Conservation (phyloP, 2,888 invertebrate genomes). For the Gymnosoma rotundatum region DNA sequence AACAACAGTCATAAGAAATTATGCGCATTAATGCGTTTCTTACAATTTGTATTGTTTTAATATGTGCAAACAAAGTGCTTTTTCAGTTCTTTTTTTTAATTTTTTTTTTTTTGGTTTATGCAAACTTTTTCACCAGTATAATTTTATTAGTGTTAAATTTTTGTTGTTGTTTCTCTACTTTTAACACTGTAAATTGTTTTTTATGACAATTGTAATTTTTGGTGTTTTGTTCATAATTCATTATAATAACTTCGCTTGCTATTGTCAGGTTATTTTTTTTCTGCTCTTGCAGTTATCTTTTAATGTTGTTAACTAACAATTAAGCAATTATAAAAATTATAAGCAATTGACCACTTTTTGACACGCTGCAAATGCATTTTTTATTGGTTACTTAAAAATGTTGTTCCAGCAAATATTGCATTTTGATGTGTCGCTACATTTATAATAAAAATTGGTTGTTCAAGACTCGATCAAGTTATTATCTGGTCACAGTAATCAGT, state of each 20-base stretch:
- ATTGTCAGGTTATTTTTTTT: conserved; percentile 5
- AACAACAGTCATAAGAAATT: conserved; percentile 43
- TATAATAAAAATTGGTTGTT: not conserved
- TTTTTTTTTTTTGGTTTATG: not conserved
- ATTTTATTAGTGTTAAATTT: not conserved
- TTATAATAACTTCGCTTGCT: conserved; percentile 22
- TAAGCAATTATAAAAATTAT: conserved; percentile 74
- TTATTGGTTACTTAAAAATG: conserved; percentile 35
- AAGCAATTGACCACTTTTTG: conserved; percentile 71
- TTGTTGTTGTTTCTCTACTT: conserved; percentile 14
- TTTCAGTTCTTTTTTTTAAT: too few relatives aligned
- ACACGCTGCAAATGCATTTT: conserved; percentile 69
- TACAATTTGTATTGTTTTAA: conserved; percentile 31
- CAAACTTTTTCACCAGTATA: conserved; percentile 7
- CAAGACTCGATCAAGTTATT: too few relatives aligned
- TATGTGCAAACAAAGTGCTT: conserved; percentile 41
- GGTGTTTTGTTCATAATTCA: conserved; percentile 47
- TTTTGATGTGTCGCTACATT: conserved; percentile 16
- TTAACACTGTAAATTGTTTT: conserved; percentile 51
- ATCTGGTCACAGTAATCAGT: too few relatives aligned
- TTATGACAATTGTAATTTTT: conserved; percentile 50
- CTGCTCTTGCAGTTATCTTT: conserved; percentile 46
- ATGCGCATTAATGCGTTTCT: conserved; percentile 63
- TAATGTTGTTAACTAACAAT: conserved; percentile 70
- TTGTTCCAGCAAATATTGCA: not conserved